Evolutionary conservation across 2,113 vertebrate species (phyloP).

Genomic region (Orcinus orca): DNA sequence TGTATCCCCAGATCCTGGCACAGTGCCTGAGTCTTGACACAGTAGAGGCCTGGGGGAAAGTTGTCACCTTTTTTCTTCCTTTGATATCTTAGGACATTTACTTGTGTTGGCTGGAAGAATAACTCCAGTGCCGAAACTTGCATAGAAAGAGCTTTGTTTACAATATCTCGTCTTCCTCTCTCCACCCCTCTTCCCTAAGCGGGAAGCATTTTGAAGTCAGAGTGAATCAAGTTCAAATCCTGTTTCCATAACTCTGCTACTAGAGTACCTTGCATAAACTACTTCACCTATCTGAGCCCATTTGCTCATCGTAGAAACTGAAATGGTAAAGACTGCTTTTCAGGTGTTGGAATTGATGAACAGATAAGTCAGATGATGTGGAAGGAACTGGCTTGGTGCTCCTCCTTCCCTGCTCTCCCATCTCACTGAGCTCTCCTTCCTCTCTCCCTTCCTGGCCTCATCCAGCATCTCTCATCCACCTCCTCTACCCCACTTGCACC

Average conservation of each 20-base stretch:
- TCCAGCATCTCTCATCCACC: fast-evolving
- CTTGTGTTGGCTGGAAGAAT: neutral
- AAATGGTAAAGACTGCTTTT: neutral
- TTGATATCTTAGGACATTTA: neutral
- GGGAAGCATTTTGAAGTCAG: neutral
- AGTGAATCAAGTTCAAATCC: neutral
- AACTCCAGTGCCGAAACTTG: neutral
- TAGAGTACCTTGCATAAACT: neutral
- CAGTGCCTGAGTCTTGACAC: neutral
- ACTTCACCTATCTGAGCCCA: neutral
- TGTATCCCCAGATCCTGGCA: neutral
- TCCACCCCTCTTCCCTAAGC: neutral
- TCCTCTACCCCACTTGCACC: neutral
- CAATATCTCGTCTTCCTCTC: neutral
- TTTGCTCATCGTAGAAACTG: neutral
- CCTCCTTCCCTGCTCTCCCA: neutral
- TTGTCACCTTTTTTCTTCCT: neutral
- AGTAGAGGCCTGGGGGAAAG: neutral
- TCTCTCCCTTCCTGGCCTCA: neutral
- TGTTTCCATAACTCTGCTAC: neutral
- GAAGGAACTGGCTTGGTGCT: neutral
- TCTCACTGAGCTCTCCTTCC: neutral
- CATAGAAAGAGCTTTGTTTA: neutral
- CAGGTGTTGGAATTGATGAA: neutral
- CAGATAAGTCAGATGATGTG: neutral